These are phyloP conservation scores for Tiliacea aurago DNA, from an alignment of 2,888 invertebrate genomes.

Conservation along the genomic window DNA sequence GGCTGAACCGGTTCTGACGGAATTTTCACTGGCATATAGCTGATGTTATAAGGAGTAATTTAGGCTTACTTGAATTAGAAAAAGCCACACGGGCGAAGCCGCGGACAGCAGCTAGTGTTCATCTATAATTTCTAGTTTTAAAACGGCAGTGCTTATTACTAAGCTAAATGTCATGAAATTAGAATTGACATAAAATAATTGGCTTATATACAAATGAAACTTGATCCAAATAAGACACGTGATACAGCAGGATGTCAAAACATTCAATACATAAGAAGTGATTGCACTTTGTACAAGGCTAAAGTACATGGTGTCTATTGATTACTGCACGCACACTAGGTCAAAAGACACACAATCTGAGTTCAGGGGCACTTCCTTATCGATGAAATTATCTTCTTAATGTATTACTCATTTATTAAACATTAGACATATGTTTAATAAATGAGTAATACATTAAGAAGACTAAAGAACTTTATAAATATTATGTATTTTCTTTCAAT, in stretches of 20 bases:
- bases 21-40: too few species aligned
- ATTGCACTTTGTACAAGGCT: constrained; percentile 39
- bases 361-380: constrained; percentile 36
- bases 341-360: constrained; percentile 9
- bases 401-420: constrained; percentile 43
- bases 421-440: too few species aligned
- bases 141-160: background rate
- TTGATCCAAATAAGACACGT: background rate
- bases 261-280: background rate
- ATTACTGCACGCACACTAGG: constrained; percentile 14
- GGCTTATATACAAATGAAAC: background rate
- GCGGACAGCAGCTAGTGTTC: background rate
- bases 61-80: too few species aligned
- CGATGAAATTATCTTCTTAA: constrained; percentile 27
- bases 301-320: constrained; percentile 5
- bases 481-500: background rate
- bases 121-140: background rate
- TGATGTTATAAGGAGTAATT: too few species aligned
- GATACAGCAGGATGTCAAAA: background rate
- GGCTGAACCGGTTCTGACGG: too few species aligned
- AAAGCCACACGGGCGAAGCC: too few species aligned
- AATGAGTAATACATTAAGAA: too few species aligned
- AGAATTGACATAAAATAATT: background rate
- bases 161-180: background rate
- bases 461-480: constrained; percentile 11